Conservation (phyloP, 2,797 vertebrate genomes). For the Ptychobarbus kaznakovi region DNA sequence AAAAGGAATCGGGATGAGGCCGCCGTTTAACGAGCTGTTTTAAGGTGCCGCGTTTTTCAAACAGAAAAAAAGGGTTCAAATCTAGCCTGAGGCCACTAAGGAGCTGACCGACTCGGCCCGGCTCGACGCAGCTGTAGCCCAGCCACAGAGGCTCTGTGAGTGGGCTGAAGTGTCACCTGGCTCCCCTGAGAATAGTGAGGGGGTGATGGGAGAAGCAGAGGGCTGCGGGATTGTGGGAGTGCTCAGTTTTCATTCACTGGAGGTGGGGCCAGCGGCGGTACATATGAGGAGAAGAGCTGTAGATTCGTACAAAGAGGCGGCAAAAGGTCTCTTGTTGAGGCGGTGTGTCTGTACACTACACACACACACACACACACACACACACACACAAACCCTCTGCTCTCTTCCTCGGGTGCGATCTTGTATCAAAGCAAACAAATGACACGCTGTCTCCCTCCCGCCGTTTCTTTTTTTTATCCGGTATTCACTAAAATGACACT, state of each 20-base stretch:
- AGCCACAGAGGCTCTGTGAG: not conserved
- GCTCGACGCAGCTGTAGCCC: conserved; percentile 41
- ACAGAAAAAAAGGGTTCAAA: conserved; percentile 38
- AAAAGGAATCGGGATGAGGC: conserved; percentile 65
- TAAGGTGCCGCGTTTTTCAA: conserved; percentile 60
- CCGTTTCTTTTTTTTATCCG: conserved; percentile 73
- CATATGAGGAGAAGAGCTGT: conserved; percentile 47
- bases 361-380: conserved; percentile 60
- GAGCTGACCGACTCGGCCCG: conserved; percentile 24
- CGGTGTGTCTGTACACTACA: conserved; percentile 41
- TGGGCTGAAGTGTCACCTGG: conserved; percentile 49
- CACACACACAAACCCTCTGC: conserved; percentile 53
- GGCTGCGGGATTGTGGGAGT: conserved; percentile 21
- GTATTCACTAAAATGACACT: conserved; percentile 82
- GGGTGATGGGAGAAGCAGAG: conserved; percentile 26
- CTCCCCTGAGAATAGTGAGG: conserved; percentile 37
- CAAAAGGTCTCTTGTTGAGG: conserved; percentile 56
- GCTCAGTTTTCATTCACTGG: conserved; percentile 54
- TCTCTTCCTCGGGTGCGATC: conserved; percentile 75
- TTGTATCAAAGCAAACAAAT: conserved; percentile 87
- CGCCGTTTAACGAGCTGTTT: conserved; percentile 73
- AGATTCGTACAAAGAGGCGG: conserved; percentile 51
- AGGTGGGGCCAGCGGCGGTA: conserved; percentile 43
- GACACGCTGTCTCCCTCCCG: conserved; percentile 73
- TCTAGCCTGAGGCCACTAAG: conserved; percentile 49